Evolutionary conservation across 2,113 vertebrate genomes (phyloP).

Genomic region (Megaleporinus macrocephalus): DNA sequence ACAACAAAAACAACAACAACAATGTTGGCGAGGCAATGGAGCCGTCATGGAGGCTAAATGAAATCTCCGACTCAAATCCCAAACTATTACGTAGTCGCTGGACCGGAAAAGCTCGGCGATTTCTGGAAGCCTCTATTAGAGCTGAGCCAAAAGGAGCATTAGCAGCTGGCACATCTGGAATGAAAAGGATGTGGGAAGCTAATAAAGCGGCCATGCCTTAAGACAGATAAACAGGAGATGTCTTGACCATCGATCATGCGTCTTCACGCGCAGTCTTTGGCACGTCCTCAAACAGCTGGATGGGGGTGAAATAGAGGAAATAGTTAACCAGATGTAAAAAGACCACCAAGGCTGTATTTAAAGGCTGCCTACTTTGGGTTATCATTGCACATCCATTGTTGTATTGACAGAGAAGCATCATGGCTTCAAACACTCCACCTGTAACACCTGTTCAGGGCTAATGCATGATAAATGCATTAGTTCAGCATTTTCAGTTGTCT

Average conservation of each 20-base stretch:
- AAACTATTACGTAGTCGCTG: neutral
- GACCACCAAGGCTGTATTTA: neutral
- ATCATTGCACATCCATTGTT: too few species aligned
- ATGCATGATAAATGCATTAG: too few species aligned
- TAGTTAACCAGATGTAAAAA: neutral
- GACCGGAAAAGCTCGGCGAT: neutral
- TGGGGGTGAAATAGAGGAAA: too few species aligned
- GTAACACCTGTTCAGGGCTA: too few species aligned
- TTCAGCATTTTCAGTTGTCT: too few species aligned
- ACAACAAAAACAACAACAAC: neutral
- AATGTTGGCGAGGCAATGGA: neutral
- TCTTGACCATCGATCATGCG: neutral
- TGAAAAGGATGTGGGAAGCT: neutral
- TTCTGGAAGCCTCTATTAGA: neutral
- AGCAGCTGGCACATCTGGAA: conserved; percentile 19
- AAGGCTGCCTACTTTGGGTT: neutral
- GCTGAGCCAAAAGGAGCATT: conserved; percentile 3
- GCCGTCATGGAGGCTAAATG: neutral
- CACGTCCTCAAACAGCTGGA: conserved; percentile 2
- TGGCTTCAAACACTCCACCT: neutral
- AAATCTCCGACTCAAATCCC: neutral
- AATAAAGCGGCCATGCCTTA: neutral
- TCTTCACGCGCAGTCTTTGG: neutral
- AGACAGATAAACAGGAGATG: neutral
- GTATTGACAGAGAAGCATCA: too few species aligned